These are phyloP conservation scores for Sinelater perroti DNA, from an alignment of 2,888 invertebrate genomes.

Conservation along the genomic window DNA sequence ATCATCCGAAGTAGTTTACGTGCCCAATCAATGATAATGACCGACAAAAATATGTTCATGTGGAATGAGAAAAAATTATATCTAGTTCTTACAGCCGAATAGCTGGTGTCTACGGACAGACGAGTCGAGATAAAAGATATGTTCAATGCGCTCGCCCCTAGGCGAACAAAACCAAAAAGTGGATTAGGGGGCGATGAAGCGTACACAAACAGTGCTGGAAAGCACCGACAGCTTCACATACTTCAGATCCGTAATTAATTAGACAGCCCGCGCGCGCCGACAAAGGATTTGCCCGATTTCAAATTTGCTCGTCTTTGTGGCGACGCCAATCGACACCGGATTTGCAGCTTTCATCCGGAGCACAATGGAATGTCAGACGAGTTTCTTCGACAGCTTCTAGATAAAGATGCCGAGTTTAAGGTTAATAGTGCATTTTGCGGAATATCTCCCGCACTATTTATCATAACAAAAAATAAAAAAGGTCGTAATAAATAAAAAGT, in stretches of 20 bases:
- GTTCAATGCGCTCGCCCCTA: not conserved
- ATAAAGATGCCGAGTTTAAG: no score
- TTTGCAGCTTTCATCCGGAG: not conserved
- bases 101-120: no score
- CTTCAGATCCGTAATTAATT: conserved; percentile 22
- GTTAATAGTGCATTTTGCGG: no score
- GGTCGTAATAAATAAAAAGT: no score
- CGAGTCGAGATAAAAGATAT: not conserved
- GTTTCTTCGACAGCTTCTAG: no score
- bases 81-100: no score
- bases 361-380: conserved; percentile 4
- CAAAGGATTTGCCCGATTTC: conserved; percentile 1
- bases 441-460: no score
- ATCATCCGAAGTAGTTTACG: no score
- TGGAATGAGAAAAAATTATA: no score
- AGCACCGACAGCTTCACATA: not conserved
- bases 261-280: conserved; percentile 11
- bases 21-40: no score
- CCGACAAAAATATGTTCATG: no score
- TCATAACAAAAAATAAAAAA: no score
- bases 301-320: not conserved
- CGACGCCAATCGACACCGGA: not conserved
- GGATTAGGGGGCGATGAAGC: conserved; percentile 1
- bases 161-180: not conserved
- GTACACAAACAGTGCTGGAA: conserved; percentile 9